phyloP scores from a whole-genome alignment of 2,797 vertebrate species.

The Pangasius macronema region DNA sequence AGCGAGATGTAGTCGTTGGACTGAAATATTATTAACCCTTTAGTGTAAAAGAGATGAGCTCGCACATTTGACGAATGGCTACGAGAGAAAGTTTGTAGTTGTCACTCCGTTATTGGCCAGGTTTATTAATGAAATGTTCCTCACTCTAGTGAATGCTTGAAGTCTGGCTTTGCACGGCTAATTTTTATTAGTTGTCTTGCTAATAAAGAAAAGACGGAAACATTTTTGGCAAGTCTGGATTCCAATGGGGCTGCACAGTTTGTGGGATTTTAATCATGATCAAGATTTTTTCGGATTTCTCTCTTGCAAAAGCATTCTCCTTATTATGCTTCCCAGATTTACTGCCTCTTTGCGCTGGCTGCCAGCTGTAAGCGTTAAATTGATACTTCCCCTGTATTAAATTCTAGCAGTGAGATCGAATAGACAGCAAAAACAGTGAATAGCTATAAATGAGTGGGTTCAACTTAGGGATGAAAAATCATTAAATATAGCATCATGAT shows the following conservation, averaged over 20 bases:
- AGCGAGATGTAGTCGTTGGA: not conserved
- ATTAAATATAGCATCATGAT: not conserved
- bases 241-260: not conserved
- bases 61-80: not conserved
- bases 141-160: not conserved
- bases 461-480: not conserved
- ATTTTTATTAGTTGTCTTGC: not conserved
- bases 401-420: not conserved
- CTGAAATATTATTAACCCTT: not conserved
- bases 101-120: not conserved
- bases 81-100: not conserved
- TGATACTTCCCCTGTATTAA: not conserved
- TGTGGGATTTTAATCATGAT: not conserved
- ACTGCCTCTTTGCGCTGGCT: not conserved
- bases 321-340: not conserved
- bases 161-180: too few relatives aligned
- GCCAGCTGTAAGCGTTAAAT: not conserved
- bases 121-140: not conserved
- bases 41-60: not conserved
- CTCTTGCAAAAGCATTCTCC: not conserved
- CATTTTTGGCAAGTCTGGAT: not conserved
- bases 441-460: not conserved
- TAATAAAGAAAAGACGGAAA: not conserved
- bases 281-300: not conserved
- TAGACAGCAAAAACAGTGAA: not conserved